Base-by-base conservation (phyloP, 2,888 invertebrate species). In the Troides aeacus region DNA sequence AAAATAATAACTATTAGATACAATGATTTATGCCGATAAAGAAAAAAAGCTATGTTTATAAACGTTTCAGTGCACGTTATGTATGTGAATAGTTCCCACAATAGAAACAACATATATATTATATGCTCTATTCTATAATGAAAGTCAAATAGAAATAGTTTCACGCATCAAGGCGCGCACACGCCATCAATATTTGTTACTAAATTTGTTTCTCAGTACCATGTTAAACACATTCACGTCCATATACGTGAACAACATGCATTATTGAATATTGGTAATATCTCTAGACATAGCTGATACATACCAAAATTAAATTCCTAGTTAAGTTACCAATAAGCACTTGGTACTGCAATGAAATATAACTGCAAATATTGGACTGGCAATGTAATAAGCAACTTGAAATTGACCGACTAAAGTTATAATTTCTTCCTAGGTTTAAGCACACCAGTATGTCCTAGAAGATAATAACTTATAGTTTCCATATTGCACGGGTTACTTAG, bases 121-220 rank as follows among this genome's bases (percentile, higher is more conserved):
- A 50, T 50, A 18, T 50, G 5, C 50, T 50, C 50, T 56, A 39
- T 53, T 17, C 72, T 73, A 72, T 72, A 74, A 74, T 71, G 69
- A 72, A 71, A 76, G 74, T 73, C 73, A 73, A 76, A 77, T 74
- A 75, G 76, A 79, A 77, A 78, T 77, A 71, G 74, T 76, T 73
- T 77, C 79, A 78, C 78, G 78, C 76, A 73, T 74, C 66, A 66
- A 68, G 73, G 75, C 73, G 76, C 76, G 75, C 75, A 76, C 76
- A 76, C 72, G 68, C 69, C 58, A 59, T 42, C 70, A 70, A 70
- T 66, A 66, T 42, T 56, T 67, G 58, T 66, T 63, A 70, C 70
- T 66, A 66, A 62, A 70, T 73, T 74, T 72, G 65, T 68, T 79
- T 76, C 78, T 70, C 66, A 72, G 77, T 77, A 78, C 74, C 70